Evolutionary conservation across 2,113 vertebrate species (phyloP).

Genomic region (Protomyctophum bolini): DNA sequence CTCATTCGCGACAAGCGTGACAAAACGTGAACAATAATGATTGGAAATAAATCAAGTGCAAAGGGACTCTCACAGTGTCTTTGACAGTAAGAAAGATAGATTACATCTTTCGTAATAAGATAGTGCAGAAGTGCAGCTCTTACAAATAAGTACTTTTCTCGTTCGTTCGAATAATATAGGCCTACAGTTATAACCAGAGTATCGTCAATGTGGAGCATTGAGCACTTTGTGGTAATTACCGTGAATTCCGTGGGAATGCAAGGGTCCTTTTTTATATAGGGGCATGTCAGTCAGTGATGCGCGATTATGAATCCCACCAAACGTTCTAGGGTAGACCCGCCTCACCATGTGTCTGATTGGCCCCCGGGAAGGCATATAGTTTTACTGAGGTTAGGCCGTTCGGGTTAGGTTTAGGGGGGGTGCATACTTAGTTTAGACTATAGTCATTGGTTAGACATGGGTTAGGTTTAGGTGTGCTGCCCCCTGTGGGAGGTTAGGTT

Average conservation of each 20-base stretch:
- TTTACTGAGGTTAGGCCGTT: no score
- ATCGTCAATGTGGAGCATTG: conserved; percentile 32
- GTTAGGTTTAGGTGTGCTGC: no score
- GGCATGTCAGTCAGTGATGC: not conserved
- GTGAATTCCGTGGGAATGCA: conserved; percentile 9
- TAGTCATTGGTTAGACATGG: no score
- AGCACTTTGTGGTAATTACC: conserved; percentile 64
- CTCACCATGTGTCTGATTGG: no score
- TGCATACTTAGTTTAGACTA: no score
- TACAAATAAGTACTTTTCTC: conserved; percentile 57
- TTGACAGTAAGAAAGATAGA: conserved; percentile 68
- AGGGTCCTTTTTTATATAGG: not conserved
- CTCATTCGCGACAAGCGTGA: conserved; percentile 40
- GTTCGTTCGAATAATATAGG: conserved; percentile 17
- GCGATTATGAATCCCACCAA: no score
- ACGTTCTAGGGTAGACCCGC: no score
- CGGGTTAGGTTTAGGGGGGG: no score
- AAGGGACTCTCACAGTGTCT: conserved; percentile 77
- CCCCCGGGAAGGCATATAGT: no score
- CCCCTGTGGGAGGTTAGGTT: no score
- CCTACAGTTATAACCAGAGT: conserved; percentile 35
- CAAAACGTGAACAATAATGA: conserved; percentile 39
- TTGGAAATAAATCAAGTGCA: conserved; percentile 63
- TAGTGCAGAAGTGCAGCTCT: conserved; percentile 71
- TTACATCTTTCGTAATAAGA: conserved; percentile 56